Evolutionary conservation across 2,113 vertebrate species (phyloP), one percentile per base, ranked within the genome.

Genomic region (Corydoras sp.): DNA sequence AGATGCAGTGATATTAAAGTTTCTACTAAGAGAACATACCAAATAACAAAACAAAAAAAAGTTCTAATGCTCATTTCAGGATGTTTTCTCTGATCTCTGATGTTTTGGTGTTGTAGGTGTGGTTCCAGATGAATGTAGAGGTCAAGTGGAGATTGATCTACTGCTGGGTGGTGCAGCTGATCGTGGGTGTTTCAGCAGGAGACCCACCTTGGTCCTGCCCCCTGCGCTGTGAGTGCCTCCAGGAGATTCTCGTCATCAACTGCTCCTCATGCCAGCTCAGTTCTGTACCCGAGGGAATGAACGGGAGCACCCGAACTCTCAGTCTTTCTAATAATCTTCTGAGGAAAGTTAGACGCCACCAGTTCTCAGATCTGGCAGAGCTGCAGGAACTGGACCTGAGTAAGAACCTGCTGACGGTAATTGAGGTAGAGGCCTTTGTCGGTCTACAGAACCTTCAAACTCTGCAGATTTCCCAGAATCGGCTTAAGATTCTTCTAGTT

Each of bases 361-460:
- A 90, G 85, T 92, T 96, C 15, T 84, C 80, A 2, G 79, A 81
- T 5, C 79, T 93, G 51, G 76, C 80, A 10, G 85, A 82, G 29
- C 86, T 95, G 24, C 79, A 69, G 32, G 88, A 94, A 53, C 82
- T 96, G 78, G 92, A 96, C 81, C 82, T 96, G 63, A 94, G 90
- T 62, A 80, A 92, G 65, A 96, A 95, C 76, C 66, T 87, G 65
- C 77, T 96, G 35, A 86, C 85, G 5, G 65, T 81, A 15, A 86
- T 95, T 0, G 93, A 94, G 59, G 88, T 86, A 0, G 91, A 92
- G 13, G 87, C 92, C 24, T 95, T 96, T 69, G 68, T 81, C 0
- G 87, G 90, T 18, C 79, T 92, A 30, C 83, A 79, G 0, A 86
- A 74, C 61, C 81, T 93, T 2, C 59, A 84, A 10, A 85, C 77